phyloP scores from a whole-genome alignment of 1,140 invertebrate species.

The Zaprionus davidi region DNA sequence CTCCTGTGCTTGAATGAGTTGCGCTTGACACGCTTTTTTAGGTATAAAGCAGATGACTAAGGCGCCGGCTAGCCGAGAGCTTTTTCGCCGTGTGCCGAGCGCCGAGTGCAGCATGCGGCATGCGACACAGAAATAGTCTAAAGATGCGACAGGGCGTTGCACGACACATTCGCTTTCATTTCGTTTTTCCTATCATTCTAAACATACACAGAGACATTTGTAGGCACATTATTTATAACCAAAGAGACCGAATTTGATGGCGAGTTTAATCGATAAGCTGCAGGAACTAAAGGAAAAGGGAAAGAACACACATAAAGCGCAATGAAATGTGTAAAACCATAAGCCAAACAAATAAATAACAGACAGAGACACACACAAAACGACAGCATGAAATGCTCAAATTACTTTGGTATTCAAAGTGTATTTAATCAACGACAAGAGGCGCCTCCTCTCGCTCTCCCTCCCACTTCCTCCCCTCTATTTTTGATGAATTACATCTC shows the following conservation, averaged over 20 bases:
- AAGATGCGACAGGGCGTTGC: conserved; percentile 31
- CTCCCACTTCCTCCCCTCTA: neutral
- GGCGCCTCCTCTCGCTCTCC: neutral
- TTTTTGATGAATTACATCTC: conserved; percentile 35
- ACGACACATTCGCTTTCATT: conserved; percentile 40
- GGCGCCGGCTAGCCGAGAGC: conserved; percentile 33
- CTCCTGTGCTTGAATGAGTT: conserved; percentile 27
- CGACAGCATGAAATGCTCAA: conserved; percentile 5
- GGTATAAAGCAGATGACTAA: conserved; percentile 29
- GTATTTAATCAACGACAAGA: conserved; percentile 24
- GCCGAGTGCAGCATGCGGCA: conserved; percentile 10
- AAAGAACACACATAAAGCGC: conserved; percentile 21
- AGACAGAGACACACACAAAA: conserved; percentile 3
- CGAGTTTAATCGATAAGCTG: conserved; percentile 49
- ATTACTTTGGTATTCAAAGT: conserved; percentile 11
- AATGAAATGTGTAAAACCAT: conserved; percentile 33
- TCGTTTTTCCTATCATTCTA: conserved; percentile 36
- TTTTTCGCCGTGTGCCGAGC: conserved; percentile 2
- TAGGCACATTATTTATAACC: conserved; percentile 9
- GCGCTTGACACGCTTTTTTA: conserved; percentile 58
- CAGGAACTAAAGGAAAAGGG: neutral
- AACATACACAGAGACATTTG: conserved; percentile 16
- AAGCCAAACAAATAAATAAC: conserved; percentile 13
- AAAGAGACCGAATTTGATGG: conserved; percentile 15
- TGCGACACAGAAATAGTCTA: conserved; percentile 56